phyloP scores from a whole-genome alignment of 2,888 invertebrate genomes.

The Diarsia brunnea region DNA sequence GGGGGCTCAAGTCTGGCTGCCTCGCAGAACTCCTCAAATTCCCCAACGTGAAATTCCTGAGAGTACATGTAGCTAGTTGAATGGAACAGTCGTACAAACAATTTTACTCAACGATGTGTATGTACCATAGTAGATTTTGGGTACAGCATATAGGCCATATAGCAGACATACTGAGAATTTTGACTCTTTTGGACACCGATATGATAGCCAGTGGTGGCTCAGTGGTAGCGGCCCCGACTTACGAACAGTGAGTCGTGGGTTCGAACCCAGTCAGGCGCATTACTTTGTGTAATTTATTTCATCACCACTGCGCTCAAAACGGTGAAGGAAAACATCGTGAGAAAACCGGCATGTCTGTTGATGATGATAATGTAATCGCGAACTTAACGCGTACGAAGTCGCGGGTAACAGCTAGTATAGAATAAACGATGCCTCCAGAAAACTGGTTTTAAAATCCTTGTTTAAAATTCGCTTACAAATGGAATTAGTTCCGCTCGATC shows the following conservation, averaged over 20 bases:
- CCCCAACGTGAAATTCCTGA: slow-evolving; percentile 46
- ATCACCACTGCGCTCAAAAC: no score
- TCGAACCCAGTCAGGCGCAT: no score
- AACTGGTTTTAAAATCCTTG: not conserved
- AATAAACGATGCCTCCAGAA: not conserved
- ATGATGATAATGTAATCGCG: no score
- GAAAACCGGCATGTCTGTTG: no score
- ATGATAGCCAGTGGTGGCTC: slow-evolving; percentile 92
- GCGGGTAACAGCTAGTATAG: not conserved
- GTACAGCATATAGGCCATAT: slow-evolving; percentile 90
- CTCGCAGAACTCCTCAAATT: slow-evolving; percentile 35
- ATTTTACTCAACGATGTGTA: slow-evolving; percentile 23
- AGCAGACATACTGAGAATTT: slow-evolving; percentile 91
- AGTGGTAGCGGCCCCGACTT: no score
- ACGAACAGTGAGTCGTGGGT: no score
- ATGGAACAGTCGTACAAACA: slow-evolving; percentile 41
- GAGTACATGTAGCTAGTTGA: slow-evolving; percentile 74
- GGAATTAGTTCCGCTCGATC: not conserved
- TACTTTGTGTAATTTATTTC: no score
- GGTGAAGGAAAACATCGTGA: no score
- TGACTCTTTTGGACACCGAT: slow-evolving; percentile 93
- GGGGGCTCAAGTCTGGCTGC: slow-evolving; percentile 34
- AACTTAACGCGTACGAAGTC: no score
- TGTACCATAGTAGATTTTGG: slow-evolving; percentile 30
- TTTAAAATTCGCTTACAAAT: slow-evolving; percentile 31